phyloP scores from a whole-genome alignment of 2,888 invertebrate species.

The Suillia variegata region DNA sequence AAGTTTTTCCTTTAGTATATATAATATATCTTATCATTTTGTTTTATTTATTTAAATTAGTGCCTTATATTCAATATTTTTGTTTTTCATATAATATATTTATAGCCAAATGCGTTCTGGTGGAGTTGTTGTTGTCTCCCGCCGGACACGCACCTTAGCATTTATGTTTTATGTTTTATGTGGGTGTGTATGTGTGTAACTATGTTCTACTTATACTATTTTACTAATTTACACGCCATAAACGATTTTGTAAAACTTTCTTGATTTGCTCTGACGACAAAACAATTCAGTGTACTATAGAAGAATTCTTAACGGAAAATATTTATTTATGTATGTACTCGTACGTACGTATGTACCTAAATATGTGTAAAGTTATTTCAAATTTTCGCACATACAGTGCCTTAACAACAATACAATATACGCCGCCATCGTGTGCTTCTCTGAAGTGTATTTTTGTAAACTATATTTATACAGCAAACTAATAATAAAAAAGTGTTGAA shows the following conservation, averaged over 20 bases:
- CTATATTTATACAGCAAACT: too few species aligned
- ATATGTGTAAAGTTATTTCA: not conserved
- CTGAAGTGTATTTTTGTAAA: too few species aligned
- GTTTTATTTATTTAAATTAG: constrained; percentile 24
- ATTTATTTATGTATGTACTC: too few species aligned
- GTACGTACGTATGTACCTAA: not conserved
- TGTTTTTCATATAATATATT: constrained; percentile 27
- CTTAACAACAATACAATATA: not conserved
- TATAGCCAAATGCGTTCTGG: constrained; percentile 6
- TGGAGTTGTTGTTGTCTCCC: not conserved
- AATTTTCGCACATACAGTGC: too few species aligned
- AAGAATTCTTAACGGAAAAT: not conserved
- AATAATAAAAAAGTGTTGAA: too few species aligned
- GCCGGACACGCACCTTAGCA: not conserved
- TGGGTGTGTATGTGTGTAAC: constrained; percentile 25
- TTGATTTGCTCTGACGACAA: not conserved
- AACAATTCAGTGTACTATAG: not conserved
- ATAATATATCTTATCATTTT: constrained; percentile 28
- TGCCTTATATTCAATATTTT: constrained; percentile 27
- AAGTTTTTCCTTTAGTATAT: constrained; percentile 31
- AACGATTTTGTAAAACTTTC: not conserved
- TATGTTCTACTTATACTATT: constrained; percentile 39
- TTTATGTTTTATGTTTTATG: constrained; percentile 2
- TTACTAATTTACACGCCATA: constrained; percentile 53
- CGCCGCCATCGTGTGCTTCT: too few species aligned